Evolutionary conservation across 1,140 invertebrate genomes (phyloP).

Genomic region (Cyclargus thomasi): DNA sequence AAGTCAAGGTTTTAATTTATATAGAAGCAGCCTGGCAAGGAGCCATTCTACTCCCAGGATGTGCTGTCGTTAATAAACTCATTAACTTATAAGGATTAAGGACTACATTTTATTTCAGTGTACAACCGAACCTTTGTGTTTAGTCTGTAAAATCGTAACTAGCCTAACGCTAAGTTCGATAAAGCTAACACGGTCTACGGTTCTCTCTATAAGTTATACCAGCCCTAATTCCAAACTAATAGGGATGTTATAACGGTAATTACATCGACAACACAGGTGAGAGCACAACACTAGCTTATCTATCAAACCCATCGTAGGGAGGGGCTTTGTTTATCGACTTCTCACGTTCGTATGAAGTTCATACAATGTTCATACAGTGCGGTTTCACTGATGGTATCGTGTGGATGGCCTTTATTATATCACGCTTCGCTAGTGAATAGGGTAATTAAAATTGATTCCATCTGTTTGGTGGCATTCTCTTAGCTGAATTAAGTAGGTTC

Average conservation of each 20-base stretch:
- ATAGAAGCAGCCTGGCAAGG: too few species aligned
- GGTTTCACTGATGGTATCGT: background rate
- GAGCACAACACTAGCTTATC: slow-evolving; percentile 30
- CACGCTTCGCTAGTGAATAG: background rate
- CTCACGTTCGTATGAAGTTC: background rate
- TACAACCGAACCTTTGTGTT: too few species aligned
- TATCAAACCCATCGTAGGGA: background rate
- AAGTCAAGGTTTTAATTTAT: too few species aligned
- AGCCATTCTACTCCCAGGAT: too few species aligned
- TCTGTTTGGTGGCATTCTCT: background rate
- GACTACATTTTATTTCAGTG: too few species aligned
- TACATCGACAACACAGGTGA: slow-evolving; percentile 41
- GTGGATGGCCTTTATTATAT: background rate
- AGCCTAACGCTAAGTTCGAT: too few species aligned
- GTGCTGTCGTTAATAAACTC: too few species aligned
- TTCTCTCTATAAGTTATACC: slow-evolving; percentile 42
- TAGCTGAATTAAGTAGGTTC: too few species aligned
- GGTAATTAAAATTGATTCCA: background rate
- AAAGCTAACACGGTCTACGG: too few species aligned
- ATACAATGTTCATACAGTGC: slow-evolving; percentile 3
- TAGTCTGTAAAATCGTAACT: too few species aligned
- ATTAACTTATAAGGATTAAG: too few species aligned
- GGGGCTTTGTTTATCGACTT: background rate
- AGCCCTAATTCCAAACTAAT: slow-evolving; percentile 16
- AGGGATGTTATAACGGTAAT: slow-evolving; percentile 42